Evolutionary conservation across 2,113 vertebrate genomes (phyloP), one percentile per base, ranked within the genome.

Genomic region (Anarrhichthys ocellatus): DNA sequence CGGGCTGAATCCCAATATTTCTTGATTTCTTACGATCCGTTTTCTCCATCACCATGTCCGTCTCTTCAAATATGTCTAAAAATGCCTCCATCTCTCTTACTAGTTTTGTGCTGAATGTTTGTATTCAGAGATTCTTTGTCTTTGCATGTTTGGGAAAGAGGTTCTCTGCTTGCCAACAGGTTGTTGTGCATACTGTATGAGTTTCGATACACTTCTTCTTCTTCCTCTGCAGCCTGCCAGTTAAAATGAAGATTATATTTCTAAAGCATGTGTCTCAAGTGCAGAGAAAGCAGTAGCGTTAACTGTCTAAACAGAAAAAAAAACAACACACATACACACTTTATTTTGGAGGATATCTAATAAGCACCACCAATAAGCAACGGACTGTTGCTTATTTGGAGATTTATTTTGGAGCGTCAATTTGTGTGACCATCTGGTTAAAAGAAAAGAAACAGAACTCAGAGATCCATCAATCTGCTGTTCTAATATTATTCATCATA

Each of bases 371-470:
- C 61, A 24, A 58, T 58, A 58, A 27, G 56, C 24, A 58, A 17
- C 62, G 46, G 61, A 66, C 9, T 81, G 62, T 73, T 76, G 48
- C 58, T 76, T 81, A 34, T 72, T 69, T 75, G 8, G 34, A n/a
- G 3, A 18, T 50, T 17, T 42, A 70, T 78, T n/a, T 32, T 17
- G 11, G 62, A 58, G 38, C 10, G 20, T 74, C 82, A 89, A 89
- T 64, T 88, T 91, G 86, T 73, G 46, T 42, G 74, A 70, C 76
- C 91, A 91, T 88, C 87, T 90, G 90, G 70, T 81, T 20, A 79
- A 83, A 84, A 58, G 32, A 73, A 68, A 79, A 40, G 18, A 38
- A 27, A 27, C n/a, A 68, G 56, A 84, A 44, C 64, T 76, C 36
- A 36, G 58, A 76, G 54, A 85, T 82, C 36, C 68, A 78, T 78